Base-by-base conservation (phyloP, 2,797 vertebrate genomes). In the Cuniculus paca region DNA sequence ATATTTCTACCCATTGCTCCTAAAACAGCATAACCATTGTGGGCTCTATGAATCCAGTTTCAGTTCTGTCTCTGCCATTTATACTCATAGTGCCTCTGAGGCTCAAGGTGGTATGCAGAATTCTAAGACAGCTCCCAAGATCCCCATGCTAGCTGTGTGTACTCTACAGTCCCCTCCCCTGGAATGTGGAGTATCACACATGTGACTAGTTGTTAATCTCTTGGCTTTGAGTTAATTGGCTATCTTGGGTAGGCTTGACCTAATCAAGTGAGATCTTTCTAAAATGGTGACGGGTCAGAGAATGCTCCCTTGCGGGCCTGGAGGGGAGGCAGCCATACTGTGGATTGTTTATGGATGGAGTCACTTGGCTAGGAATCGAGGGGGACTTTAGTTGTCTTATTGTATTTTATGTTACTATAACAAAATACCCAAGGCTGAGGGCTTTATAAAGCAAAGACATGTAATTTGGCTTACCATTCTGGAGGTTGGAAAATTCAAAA, bases 221-320 rank as follows among this genome's bases (percentile, higher is more conserved):
- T n/a, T 75, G 83, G 85, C 58, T 86, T 26, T 74, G 50, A 87
- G 45, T 70, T 87, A 39, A 93, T 72, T 61, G 79, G 3, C 56
- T 61, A 22, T 91, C 58, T 91, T 48, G 7, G 10, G 58, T 63
- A 42, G 42, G 16, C 22, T 61, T 94, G 52, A 56, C 84, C n/a
- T 80, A 85, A 80, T 79, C 72, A 85, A 54, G n/a, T 17, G 12
- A 92, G 60, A 56, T 58, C 58, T 52, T 92, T 95, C 52, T 88
- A 81, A 92, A 88, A 83, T 4, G 8, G 16, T 24, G 24, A 6
- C 16, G 11, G 36, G 2, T 77, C 81, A 75, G 78, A 78, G 54
- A 88, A 77, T 45, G 28, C 45, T 42, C 31, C n/a, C 3, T 17
- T 20, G 2, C 50, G 36, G 52, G 70, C 28, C 24, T 77, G 22